A percentile compares a stretch with the other conserved stretches of the same genome.
These are phyloP conservation scores for Spheniscus mendiculus DNA, from an alignment of 2,113 vertebrate genomes.

Conservation along the genomic window DNA sequence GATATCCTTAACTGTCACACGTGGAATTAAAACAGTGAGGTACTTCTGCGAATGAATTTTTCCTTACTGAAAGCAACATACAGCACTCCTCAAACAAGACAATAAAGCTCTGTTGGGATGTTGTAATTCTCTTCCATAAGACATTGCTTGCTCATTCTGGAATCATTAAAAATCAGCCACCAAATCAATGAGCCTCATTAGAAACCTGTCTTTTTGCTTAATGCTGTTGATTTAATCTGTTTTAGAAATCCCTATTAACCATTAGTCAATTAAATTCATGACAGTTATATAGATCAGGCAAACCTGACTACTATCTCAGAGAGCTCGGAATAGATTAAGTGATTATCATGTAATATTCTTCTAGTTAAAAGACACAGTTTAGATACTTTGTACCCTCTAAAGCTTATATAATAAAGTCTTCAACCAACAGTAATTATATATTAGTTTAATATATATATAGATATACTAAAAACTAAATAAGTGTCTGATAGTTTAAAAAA, in stretches of 20 bases:
- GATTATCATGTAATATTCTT: constrained; percentile 35
- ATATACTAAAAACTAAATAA: not conserved
- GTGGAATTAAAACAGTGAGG: not conserved
- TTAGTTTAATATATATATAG: not conserved
- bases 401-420: not conserved
- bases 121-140: constrained; percentile 7
- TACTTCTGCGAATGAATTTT: not conserved
- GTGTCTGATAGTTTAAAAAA: not conserved
- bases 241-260: constrained; percentile 64
- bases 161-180: constrained; percentile 47
- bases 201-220: constrained; percentile 59
- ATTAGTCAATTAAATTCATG: constrained; percentile 60
- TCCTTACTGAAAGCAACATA: not conserved
- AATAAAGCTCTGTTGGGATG: constrained; percentile 3
- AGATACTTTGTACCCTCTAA: not conserved
- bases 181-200: constrained; percentile 64
- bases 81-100: not conserved
- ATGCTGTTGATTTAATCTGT: constrained; percentile 60
- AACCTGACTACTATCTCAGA: constrained; percentile 18
- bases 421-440: not conserved
- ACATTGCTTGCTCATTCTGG: not conserved
- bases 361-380: constrained; percentile 44
- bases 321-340: constrained; percentile 42
- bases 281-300: constrained; percentile 61
- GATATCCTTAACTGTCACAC: not conserved